phyloP scores from a whole-genome alignment of 2,797 vertebrate species.

The Gymnothorax reevesii region DNA sequence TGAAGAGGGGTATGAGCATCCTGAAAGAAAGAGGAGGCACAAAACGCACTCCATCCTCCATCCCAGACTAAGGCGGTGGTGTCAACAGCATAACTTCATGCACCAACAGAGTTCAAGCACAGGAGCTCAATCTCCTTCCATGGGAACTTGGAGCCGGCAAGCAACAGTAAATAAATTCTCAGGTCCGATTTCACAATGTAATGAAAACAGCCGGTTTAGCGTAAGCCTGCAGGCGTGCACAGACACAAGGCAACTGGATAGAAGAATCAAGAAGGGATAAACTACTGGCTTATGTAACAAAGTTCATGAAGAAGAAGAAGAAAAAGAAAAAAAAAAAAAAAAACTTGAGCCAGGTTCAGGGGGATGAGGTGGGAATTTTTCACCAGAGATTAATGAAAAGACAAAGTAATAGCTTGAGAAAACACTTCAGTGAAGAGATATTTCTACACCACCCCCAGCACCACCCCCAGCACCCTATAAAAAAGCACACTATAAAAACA shows the following conservation, averaged over 20 bases:
- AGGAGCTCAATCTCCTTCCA: conserved; percentile 23
- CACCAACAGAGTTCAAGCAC: conserved; percentile 12
- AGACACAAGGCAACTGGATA: conserved; percentile 43
- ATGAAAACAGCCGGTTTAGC: conserved; percentile 60
- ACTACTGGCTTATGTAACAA: conserved; percentile 60
- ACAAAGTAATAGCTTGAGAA: conserved; percentile 52
- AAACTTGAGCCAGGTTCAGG: conserved; percentile 45
- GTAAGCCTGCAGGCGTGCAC: conserved; percentile 44
- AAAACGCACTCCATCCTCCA: not conserved
- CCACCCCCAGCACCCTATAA: too few relatives aligned
- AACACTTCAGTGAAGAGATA: conserved; percentile 18
- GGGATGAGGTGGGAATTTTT: conserved; percentile 30
- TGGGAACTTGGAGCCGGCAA: conserved; percentile 33
- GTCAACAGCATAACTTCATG: conserved; percentile 11
- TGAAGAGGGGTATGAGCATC: not conserved
- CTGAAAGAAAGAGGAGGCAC: not conserved
- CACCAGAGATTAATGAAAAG: conserved; percentile 50
- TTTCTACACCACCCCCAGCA: not conserved
- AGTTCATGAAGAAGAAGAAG: conserved; percentile 62
- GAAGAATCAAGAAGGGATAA: conserved; percentile 45
- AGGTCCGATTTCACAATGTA: conserved; percentile 60
- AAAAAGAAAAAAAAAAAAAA: too few relatives aligned
- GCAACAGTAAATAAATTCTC: conserved; percentile 49
- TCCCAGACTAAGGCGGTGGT: not conserved
- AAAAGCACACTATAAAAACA: too few relatives aligned